phyloP scores from a whole-genome alignment of 2,113 vertebrate genomes.

The Spea multiplicata region DNA sequence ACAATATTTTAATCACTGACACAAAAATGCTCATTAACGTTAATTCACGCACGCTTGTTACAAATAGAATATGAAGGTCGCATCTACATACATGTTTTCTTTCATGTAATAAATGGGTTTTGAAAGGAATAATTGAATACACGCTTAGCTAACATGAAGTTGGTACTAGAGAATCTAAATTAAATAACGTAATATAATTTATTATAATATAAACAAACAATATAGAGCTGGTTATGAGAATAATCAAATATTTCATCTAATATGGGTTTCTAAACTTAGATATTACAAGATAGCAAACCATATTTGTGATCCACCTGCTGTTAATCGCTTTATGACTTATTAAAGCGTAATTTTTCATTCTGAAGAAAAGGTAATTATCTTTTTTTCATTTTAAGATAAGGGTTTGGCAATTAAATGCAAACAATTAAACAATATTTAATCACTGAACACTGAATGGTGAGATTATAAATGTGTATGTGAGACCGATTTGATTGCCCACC shows the following conservation, averaged over 20 bases:
- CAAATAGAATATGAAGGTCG: too few relatives aligned
- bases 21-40: too few relatives aligned
- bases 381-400: constrained; percentile 63
- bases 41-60: too few relatives aligned
- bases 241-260: constrained; percentile 14
- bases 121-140: too few relatives aligned
- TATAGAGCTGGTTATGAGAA: constrained; percentile 1
- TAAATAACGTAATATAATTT: too few relatives aligned
- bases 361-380: constrained; percentile 74
- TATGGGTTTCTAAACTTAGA: constrained; percentile 5
- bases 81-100: too few relatives aligned
- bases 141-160: too few relatives aligned
- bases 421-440: constrained; percentile 77
- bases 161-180: too few relatives aligned
- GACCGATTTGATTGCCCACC: too few relatives aligned
- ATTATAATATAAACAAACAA: neutral
- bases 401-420: constrained; percentile 74
- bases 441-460: constrained; percentile 31
- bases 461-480: neutral
- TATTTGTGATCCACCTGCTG: constrained; percentile 58
- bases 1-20: too few relatives aligned
- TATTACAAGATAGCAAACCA: neutral
- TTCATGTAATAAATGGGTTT: too few relatives aligned
- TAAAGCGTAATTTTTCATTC: constrained; percentile 70
- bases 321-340: constrained; percentile 66